Conservation (phyloP, 2,888 invertebrate species). For the Glyphotaelius pellucidus region DNA sequence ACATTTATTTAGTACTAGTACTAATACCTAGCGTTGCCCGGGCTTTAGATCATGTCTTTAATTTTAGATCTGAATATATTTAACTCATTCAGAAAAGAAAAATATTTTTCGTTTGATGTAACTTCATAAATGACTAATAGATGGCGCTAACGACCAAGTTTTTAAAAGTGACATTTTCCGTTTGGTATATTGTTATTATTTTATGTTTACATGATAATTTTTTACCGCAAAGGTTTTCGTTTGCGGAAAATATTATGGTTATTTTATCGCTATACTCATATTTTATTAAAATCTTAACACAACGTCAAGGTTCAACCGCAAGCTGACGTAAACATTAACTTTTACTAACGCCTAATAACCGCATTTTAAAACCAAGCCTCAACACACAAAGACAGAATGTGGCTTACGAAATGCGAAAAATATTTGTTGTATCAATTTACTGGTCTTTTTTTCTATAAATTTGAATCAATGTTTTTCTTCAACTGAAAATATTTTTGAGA, state of each 20-base stretch:
- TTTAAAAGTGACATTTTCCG: not conserved
- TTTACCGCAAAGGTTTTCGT: not conserved
- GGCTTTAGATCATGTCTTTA: too few relatives aligned
- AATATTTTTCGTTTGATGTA: not conserved
- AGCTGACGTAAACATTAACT: not conserved
- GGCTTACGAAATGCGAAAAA: not conserved
- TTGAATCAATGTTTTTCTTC: not conserved
- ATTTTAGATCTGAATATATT: too few relatives aligned
- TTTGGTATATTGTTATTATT: not conserved
- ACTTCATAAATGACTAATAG: not conserved
- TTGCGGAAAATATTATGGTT: not conserved
- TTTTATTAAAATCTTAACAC: not conserved
- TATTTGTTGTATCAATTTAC: not conserved
- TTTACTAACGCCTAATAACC: not conserved
- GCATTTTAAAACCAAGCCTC: not conserved
- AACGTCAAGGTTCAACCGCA: not conserved
- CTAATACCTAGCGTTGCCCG: too few relatives aligned
- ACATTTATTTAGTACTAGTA: too few relatives aligned
- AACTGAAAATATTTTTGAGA: not conserved
- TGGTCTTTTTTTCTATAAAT: not conserved
- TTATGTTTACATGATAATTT: not conserved
- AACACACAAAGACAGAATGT: not conserved
- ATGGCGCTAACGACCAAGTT: not conserved
- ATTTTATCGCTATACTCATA: not conserved
- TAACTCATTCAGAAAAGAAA: too few relatives aligned